Conservation (phyloP, 2,113 vertebrate genomes). For the Tilapia sparmanii region DNA sequence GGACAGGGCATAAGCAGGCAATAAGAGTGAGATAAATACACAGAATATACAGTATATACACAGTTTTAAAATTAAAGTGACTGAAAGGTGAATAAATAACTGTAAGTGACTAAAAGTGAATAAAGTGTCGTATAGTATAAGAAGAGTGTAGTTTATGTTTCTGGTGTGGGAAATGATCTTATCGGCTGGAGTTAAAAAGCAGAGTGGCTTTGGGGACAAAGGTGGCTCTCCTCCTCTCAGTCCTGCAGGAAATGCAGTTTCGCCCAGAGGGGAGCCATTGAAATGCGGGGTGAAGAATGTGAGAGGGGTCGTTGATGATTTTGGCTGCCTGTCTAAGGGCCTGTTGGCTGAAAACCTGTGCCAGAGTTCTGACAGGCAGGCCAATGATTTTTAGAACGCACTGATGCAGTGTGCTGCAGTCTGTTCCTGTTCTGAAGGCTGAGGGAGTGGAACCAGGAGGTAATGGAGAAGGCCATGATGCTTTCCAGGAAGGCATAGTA, state of each 20-base stretch:
- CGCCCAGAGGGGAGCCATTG: neutral
- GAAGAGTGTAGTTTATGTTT: neutral
- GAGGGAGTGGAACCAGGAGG: neutral
- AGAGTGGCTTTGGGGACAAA: neutral
- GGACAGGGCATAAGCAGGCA: neutral
- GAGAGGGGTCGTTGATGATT: neutral
- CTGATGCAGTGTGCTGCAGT: no score
- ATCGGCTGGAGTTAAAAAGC: neutral
- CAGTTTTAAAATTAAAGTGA: neutral
- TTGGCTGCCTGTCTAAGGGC: fast-evolving
- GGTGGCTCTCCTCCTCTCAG: neutral
- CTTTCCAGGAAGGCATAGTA: no score
- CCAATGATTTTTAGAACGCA: neutral
- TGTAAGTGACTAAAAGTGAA: neutral
- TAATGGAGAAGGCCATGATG: fast-evolving
- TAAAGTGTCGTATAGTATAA: neutral
- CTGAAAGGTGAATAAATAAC: neutral
- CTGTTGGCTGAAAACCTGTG: neutral
- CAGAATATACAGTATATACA: neutral
- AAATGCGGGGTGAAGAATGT: fast-evolving
- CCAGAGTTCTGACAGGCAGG: neutral
- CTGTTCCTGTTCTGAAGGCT: neutral
- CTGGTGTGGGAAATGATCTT: neutral
- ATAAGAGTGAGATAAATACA: neutral
- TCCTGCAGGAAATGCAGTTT: neutral